A percentile compares a stretch with the other conserved stretches of the same genome.
These are phyloP conservation scores for Synanceia verrucosa DNA, from an alignment of 2,797 vertebrate genomes.

Conservation along the genomic window DNA sequence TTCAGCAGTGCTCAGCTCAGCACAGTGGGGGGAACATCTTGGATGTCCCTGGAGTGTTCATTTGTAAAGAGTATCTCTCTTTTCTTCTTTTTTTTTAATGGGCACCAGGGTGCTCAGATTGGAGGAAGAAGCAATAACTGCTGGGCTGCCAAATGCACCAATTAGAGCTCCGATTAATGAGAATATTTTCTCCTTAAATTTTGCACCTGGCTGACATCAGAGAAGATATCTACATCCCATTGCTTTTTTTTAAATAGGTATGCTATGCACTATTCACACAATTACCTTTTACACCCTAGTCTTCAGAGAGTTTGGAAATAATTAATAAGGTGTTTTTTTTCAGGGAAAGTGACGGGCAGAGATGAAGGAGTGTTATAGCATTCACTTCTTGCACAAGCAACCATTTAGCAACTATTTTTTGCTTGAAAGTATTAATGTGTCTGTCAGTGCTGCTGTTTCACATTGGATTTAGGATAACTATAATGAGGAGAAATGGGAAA, in stretches of 20 bases:
- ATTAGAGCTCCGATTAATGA: constrained; percentile 63
- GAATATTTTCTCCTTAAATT: constrained; percentile 45
- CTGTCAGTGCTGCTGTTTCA: constrained; percentile 8
- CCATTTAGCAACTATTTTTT: background rate
- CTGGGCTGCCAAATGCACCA: constrained; percentile 59
- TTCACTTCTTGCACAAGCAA: background rate
- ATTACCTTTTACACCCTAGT: background rate
- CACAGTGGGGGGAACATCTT: constrained; percentile 48
- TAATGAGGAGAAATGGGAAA: constrained; percentile 23
- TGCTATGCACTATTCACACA: background rate
- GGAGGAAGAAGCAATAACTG: constrained; percentile 51
- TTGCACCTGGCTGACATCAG: constrained; percentile 44
- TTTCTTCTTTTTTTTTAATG: constrained; percentile 56
- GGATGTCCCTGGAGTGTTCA: constrained; percentile 58
- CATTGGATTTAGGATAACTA: constrained; percentile 7
- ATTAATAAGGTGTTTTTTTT: too few relatives aligned
- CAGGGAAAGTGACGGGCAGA: constrained; percentile 4
- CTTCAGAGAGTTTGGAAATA: constrained; percentile 14
- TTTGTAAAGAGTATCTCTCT: constrained; percentile 58
- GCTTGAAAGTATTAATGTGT: constrained; percentile 8
- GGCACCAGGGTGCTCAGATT: constrained; percentile 45
- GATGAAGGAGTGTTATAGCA: background rate
- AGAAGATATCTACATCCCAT: constrained; percentile 10
- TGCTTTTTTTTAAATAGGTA: background rate
- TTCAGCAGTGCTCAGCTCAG: constrained; percentile 48